Evolutionary conservation across 2,113 vertebrate species (phyloP).

Genomic region (Myodes glareolus): DNA sequence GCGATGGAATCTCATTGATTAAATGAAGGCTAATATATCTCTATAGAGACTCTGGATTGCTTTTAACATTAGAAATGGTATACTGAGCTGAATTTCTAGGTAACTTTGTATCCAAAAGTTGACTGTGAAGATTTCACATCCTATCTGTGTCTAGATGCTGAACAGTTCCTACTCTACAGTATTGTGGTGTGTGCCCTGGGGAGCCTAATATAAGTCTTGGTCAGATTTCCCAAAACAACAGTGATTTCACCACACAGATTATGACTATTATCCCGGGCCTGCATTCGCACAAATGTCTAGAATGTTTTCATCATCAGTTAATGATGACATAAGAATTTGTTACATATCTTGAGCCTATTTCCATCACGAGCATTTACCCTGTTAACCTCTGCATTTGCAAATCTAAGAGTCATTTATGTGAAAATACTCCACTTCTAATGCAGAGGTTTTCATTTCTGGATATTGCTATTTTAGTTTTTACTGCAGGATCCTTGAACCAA

Average conservation of each 20-base stretch:
- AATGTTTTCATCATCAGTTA: neutral
- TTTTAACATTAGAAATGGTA: neutral
- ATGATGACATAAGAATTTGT: neutral
- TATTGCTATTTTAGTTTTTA: neutral
- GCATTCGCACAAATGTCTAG: neutral
- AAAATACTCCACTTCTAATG: neutral
- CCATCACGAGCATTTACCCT: slow-evolving; percentile 19
- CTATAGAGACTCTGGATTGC: neutral
- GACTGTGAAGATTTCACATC: neutral
- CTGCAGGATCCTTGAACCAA: neutral
- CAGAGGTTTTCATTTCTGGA: neutral
- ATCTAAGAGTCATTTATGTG: neutral
- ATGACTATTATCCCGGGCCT: neutral
- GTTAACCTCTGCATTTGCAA: slow-evolving; percentile 1
- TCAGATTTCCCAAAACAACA: neutral
- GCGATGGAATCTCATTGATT: neutral
- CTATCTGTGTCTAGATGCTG: neutral
- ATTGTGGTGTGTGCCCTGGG: neutral
- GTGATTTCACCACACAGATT: neutral
- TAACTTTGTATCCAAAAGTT: neutral
- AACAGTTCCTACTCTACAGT: neutral
- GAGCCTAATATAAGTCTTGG: neutral
- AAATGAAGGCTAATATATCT: neutral
- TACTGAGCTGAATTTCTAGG: neutral
- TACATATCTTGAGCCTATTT: neutral